Evolutionary conservation across 2,888 invertebrate genomes (phyloP), one percentile per base, ranked within the genome.

Genomic region (Pseudococcus viburni): DNA sequence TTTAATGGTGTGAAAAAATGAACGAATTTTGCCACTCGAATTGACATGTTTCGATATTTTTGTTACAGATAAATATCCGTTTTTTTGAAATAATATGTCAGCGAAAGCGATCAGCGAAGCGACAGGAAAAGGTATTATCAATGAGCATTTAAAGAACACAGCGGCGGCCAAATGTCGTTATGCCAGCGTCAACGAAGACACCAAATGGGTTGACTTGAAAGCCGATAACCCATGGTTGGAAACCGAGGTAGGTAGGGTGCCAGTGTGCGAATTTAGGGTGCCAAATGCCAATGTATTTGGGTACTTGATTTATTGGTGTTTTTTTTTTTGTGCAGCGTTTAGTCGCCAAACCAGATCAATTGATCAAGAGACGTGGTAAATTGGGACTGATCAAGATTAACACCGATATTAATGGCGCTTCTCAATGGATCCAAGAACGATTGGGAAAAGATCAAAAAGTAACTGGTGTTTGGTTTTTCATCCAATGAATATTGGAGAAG

Each of bases 341-440:
- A 90, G 99, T 99, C 5, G 99, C 98, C n/a, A 99, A 99, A 91
- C 99, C 99, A 0, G 99, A 99, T 92, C 99, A 99, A 93, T 93
- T 99, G 92, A 99, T 99, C 91, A 99, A 99, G 92, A 94, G 99
- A 46, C 95, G 99, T 89, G 99, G 99, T 88, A 99, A 99, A 92
- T 94, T 99, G 88, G 99, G 99, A 0, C 93, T 99, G 86, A 98
- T 99, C 90, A 97, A 98, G 90, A 98, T 99, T 8, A 98, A 99
- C 92, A 96, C 96, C 90, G 94, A 95, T 89, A 94, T 96, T 8
- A 93, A 94, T 0, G 94, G 95, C 39, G 97, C 96, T 22, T 94
- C 96, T 91, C 92, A 95, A 92, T 99, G 99, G 99, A 94, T 99
- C 87, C 92, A 92, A 46, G 96, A 96, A 90, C 95, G 96, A 89